These are phyloP conservation scores for Polia nebulosa DNA, from an alignment of 2,888 invertebrate species.

Conservation along the genomic window DNA sequence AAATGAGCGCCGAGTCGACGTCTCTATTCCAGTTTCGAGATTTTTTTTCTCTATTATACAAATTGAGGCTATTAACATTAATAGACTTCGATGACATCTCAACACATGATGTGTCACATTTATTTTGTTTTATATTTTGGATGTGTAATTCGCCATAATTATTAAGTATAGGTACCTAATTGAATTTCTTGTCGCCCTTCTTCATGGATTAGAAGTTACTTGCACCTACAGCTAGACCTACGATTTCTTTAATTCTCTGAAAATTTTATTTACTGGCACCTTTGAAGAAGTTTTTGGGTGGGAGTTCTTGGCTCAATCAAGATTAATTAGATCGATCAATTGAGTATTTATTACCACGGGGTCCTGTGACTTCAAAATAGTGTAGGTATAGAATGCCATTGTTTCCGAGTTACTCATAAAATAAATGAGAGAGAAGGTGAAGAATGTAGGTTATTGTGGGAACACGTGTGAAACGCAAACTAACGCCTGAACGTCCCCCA, in stretches of 20 bases:
- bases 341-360: not conserved
- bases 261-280: too few species aligned
- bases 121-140: slow-evolving; percentile 40
- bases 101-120: slow-evolving; percentile 54
- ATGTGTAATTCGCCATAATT: slow-evolving; percentile 21
- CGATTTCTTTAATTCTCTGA: too few species aligned
- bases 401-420: slow-evolving; percentile 28
- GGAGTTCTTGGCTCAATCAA: too few species aligned
- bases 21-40: slow-evolving; percentile 66
- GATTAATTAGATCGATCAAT: not conserved
- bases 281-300: too few species aligned
- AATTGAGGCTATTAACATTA: slow-evolving; percentile 66
- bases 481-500: slow-evolving; percentile 68
- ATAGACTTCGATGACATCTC: slow-evolving; percentile 64
- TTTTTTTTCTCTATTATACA: slow-evolving; percentile 54
- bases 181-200: not conserved
- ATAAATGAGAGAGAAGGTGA: slow-evolving; percentile 38
- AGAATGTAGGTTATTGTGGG: slow-evolving; percentile 74
- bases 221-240: too few species aligned
- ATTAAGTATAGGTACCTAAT: not conserved
- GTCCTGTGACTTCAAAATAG: slow-evolving; percentile 3
- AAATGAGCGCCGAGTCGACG: slow-evolving; percentile 59
- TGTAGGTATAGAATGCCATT: slow-evolving; percentile 6
- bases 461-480: slow-evolving; percentile 88
- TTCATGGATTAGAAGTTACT: not conserved